Percentiles rank a stretch among this genome's conserved stretches.
Conservation (phyloP, 92 coral and sea anemone species). For the Micromussa lordhowensis region DNA sequence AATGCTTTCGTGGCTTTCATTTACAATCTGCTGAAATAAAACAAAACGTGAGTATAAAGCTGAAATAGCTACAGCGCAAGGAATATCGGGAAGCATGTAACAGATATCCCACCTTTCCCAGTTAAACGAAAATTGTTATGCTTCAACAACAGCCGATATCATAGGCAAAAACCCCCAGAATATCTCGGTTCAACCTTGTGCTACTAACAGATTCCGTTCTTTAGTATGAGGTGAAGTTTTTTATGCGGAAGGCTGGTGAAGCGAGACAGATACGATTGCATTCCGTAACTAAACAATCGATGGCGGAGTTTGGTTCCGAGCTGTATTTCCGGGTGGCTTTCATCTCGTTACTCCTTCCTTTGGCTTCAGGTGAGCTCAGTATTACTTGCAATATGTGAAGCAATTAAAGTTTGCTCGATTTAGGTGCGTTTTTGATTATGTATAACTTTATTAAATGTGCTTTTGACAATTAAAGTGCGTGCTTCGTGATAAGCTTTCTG, state of each 20-base stretch:
- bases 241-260: background rate
- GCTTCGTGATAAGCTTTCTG: too few relatives aligned
- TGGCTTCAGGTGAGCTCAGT: conserved; percentile 1
- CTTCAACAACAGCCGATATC: background rate
- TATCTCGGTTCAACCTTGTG: background rate
- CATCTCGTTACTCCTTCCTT: background rate
- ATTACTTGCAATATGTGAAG: background rate
- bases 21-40: too few relatives aligned
- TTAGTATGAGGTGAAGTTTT: background rate
- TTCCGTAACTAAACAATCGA: conserved; percentile 2
- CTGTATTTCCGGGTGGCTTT: background rate
- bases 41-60: too few relatives aligned
- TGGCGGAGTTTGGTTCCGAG: background rate
- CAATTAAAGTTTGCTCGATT: background rate
- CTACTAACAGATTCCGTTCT: background rate
- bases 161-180: background rate
- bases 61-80: background rate
- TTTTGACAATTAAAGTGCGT: background rate
- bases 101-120: background rate
- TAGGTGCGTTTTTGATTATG: background rate
- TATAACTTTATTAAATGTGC: background rate
- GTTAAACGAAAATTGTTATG: background rate
- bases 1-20: too few relatives aligned
- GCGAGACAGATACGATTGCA: background rate
- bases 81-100: background rate